Percentiles rank a stretch among this genome's conserved stretches.
Conservation (phyloP, 2,797 vertebrate genomes). For the Tamandua tetradactyla region DNA sequence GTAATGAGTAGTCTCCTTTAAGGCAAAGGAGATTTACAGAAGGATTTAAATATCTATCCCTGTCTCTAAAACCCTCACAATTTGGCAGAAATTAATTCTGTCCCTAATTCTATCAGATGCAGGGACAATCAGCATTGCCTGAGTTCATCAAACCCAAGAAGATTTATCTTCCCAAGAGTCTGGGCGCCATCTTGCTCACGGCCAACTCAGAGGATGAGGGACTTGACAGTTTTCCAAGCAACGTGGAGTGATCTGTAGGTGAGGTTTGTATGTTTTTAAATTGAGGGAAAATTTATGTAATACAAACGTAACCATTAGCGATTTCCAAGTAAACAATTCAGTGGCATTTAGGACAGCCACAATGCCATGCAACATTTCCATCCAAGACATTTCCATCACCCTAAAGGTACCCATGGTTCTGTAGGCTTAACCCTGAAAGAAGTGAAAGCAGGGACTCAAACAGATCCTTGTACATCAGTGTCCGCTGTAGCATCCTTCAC, state of each 20-base stretch:
- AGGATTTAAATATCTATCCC: background rate
- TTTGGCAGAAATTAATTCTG: background rate
- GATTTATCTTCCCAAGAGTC: accelerated
- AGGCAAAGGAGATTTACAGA: background rate
- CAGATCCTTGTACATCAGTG: too few relatives aligned
- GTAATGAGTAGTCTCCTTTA: background rate
- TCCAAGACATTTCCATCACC: accelerated
- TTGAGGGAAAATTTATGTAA: background rate
- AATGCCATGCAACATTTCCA: background rate
- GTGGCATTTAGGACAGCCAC: accelerated
- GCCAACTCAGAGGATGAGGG: accelerated
- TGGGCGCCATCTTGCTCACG: accelerated
- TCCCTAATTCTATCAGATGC: accelerated
- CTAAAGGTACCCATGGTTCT: too few relatives aligned
- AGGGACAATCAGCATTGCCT: background rate
- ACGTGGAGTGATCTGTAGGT: too few relatives aligned
- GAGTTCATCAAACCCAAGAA: accelerated
- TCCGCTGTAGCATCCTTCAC: too few relatives aligned
- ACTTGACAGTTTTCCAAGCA: accelerated
- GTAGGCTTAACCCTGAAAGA: accelerated
- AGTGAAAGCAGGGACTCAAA: background rate
- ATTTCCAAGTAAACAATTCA: too few relatives aligned
- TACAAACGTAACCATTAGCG: accelerated
- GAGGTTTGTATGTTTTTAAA: background rate
- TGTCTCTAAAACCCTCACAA: background rate